These are phyloP conservation scores for Pseudomyrmex gracilis DNA, from an alignment of 1,140 invertebrate genomes.

Conservation along the genomic window DNA sequence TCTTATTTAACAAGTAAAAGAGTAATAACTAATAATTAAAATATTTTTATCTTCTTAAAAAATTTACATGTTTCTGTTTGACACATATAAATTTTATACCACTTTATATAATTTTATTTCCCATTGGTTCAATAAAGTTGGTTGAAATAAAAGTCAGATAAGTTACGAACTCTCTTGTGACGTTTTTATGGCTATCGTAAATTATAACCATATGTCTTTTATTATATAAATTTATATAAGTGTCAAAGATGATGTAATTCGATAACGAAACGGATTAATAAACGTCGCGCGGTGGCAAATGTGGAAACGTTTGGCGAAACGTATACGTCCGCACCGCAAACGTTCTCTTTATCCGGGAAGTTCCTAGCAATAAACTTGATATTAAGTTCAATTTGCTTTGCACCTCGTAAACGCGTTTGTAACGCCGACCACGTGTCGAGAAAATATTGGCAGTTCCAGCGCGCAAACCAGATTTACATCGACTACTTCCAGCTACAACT, in stretches of 20 bases:
- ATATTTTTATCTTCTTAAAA: neutral
- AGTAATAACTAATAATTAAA: neutral
- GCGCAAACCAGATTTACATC: constrained; percentile 44
- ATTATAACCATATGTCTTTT: neutral
- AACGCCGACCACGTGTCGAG: constrained; percentile 21
- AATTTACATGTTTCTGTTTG: neutral
- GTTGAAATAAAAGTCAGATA: too few relatives aligned
- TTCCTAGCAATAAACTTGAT: constrained; percentile 43
- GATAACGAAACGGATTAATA: constrained; percentile 31
- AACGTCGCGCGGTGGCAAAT: constrained; percentile 44
- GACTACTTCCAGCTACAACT: constrained; percentile 40
- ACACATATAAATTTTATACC: neutral
- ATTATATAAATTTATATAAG: constrained; percentile 1
- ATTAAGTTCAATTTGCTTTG: constrained; percentile 49
- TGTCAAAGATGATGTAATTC: neutral
- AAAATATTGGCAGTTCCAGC: constrained; percentile 22
- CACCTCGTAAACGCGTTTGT: constrained; percentile 35
- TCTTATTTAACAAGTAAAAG: neutral
- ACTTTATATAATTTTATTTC: neutral
- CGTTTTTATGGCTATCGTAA: too few relatives aligned
- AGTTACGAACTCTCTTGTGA: too few relatives aligned
- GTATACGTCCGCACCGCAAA: neutral
- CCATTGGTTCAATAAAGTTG: neutral
- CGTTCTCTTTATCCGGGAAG: constrained; percentile 1
- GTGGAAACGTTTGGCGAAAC: constrained; percentile 24